phyloP scores from a whole-genome alignment of 2,113 vertebrate species.

The Alaudala cheleensis region DNA sequence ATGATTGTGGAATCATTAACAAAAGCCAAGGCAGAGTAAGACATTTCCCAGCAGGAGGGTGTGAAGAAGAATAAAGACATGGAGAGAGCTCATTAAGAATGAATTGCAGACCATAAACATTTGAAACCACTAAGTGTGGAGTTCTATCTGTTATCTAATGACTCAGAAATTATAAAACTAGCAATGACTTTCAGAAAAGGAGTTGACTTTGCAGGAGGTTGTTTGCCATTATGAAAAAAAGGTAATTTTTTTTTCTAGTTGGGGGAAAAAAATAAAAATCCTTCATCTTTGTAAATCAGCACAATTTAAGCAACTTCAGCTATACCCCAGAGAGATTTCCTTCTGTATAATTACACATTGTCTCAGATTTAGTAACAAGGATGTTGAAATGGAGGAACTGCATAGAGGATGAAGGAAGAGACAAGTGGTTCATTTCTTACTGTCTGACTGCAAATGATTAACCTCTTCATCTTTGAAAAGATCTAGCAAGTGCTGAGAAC shows the following conservation, averaged over 20 bases:
- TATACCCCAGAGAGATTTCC: conserved; percentile 71
- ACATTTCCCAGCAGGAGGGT: conserved; percentile 87
- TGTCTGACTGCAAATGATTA: conserved; percentile 53
- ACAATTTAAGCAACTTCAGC: conserved; percentile 75
- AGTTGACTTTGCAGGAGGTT: conserved; percentile 83
- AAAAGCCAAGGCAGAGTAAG: conserved; percentile 83
- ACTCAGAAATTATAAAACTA: conserved; percentile 88
- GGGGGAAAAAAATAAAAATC: conserved; percentile 44
- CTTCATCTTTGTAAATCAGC: conserved; percentile 77
- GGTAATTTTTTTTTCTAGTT: conserved; percentile 56
- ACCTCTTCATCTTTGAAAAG: conserved; percentile 64
- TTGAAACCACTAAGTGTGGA: conserved; percentile 87
- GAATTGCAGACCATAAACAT: conserved; percentile 91
- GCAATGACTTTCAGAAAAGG: conserved; percentile 83
- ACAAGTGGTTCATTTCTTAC: conserved; percentile 53
- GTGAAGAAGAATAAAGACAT: conserved; percentile 83
- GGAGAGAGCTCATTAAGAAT: conserved; percentile 89
- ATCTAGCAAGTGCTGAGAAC: conserved; percentile 54
- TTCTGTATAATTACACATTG: conserved; percentile 74
- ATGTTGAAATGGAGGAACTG: conserved; percentile 54
- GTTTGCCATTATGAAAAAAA: conserved; percentile 76
- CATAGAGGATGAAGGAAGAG: conserved; percentile 51
- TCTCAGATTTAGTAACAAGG: conserved; percentile 62
- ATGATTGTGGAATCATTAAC: conserved; percentile 86
- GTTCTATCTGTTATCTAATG: conserved; percentile 88